These are phyloP conservation scores for Dynastes maya DNA, from an alignment of 2,888 invertebrate species.

Conservation along the genomic window DNA sequence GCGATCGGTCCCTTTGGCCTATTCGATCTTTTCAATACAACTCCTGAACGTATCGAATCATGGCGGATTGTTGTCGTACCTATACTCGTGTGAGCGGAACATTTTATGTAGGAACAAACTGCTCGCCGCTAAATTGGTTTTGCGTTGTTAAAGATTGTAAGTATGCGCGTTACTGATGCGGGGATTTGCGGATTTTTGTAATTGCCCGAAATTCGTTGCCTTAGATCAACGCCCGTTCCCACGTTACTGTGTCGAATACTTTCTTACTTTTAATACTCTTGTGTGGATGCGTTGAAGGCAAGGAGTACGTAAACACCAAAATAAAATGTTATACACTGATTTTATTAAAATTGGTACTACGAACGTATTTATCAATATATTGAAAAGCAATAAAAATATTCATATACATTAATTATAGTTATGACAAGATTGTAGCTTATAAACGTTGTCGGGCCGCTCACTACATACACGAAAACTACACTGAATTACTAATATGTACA, in stretches of 20 bases:
- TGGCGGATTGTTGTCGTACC: neutral
- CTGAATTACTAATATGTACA: too few species aligned
- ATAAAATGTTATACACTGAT: too few species aligned
- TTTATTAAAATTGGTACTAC: too few species aligned
- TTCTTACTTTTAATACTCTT: too few species aligned
- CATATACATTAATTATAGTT: too few species aligned
- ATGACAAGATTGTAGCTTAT: too few species aligned
- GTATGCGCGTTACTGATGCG: neutral
- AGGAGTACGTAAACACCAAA: too few species aligned
- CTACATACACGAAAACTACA: too few species aligned
- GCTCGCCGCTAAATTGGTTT: constrained; percentile 31
- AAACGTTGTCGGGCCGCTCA: too few species aligned
- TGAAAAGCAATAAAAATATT: too few species aligned
- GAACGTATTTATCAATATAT: too few species aligned
- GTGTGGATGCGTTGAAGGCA: too few species aligned
- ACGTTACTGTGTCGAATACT: neutral
- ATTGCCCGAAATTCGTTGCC: constrained; percentile 11
- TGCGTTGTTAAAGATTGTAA: constrained; percentile 15
- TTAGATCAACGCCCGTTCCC: constrained; percentile 3
- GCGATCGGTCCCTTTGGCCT: neutral
- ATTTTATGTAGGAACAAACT: constrained; percentile 16
- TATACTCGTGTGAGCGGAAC: neutral
- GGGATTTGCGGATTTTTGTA: neutral
- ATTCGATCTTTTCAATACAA: neutral
- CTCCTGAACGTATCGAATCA: constrained; percentile 17